Percentiles rank a stretch among this genome's conserved stretches.
phyloP scores from a whole-genome alignment of 2,888 invertebrate species.

The Buathra laborator region DNA sequence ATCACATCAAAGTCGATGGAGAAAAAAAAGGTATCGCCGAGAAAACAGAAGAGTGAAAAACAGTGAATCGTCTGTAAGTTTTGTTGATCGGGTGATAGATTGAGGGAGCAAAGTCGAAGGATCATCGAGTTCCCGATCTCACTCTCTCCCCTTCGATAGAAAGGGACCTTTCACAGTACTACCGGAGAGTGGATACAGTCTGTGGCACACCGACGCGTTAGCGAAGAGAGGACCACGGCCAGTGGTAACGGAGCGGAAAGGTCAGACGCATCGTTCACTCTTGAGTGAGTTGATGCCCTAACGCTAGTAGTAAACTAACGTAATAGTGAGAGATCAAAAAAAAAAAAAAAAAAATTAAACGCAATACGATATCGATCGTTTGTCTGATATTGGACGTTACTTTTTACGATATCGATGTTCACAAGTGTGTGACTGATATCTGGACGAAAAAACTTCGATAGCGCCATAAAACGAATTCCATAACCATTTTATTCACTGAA shows the following conservation, averaged over 20 bases:
- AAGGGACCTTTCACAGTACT: slow-evolving; percentile 21
- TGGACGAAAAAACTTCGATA: no score
- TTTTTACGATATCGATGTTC: not conserved
- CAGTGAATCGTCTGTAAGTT: slow-evolving; percentile 5
- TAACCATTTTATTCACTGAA: no score
- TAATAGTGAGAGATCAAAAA: slow-evolving; percentile 49
- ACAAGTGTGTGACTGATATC: not conserved
- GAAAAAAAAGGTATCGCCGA: not conserved
- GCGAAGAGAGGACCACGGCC: slow-evolving; percentile 31
- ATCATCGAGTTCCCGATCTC: slow-evolving; percentile 22
- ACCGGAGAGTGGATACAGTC: slow-evolving; percentile 43
- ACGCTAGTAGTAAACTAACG: slow-evolving; percentile 51
- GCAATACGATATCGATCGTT: slow-evolving; percentile 20
- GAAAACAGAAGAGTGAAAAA: not conserved
- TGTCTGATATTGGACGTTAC: not conserved
- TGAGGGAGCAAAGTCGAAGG: slow-evolving; percentile 35
- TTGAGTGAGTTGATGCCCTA: slow-evolving; percentile 47
- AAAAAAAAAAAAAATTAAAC: slow-evolving; percentile 7
- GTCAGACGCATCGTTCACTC: slow-evolving; percentile 68
- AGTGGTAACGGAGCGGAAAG: slow-evolving; percentile 63
- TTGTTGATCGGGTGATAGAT: slow-evolving; percentile 52
- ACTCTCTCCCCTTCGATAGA: not conserved
- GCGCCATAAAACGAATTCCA: no score
- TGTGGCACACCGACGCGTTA: slow-evolving; percentile 33
- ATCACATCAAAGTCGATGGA: not conserved